phyloP scores from a whole-genome alignment of 2,797 vertebrate species.

The Pangasius sanitwongsei region DNA sequence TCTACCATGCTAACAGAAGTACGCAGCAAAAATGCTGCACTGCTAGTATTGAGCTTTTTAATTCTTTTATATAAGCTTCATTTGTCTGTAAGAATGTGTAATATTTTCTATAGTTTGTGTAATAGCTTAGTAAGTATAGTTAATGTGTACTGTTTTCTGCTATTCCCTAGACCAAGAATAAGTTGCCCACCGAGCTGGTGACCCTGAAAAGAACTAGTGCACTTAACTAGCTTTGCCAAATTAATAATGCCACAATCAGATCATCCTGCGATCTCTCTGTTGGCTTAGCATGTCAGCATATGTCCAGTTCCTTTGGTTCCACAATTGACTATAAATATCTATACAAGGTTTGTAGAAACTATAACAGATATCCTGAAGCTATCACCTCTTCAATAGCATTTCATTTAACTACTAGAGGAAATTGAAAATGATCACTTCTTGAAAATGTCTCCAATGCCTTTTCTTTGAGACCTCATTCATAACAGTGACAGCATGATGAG shows the following conservation, averaged over 20 bases:
- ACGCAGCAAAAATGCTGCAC: not conserved
- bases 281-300: not conserved
- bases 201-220: not conserved
- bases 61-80: not conserved
- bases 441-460: not conserved
- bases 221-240: not conserved
- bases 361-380: not conserved
- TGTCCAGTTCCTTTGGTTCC: not conserved
- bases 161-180: not conserved
- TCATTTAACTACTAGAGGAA: not conserved
- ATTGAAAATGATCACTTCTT: not conserved
- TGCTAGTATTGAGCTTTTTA: not conserved
- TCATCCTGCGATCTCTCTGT: too few relatives aligned
- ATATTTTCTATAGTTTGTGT: not conserved
- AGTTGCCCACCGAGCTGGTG: not conserved
- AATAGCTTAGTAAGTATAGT: too few relatives aligned
- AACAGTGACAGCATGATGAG: not conserved
- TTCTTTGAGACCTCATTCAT: slow-evolving; percentile 9
- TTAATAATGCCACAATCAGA: too few relatives aligned
- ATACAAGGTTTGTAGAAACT: not conserved
- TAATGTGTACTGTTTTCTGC: not conserved
- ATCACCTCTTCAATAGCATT: not conserved
- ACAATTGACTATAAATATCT: not conserved
- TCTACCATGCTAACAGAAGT: not conserved
- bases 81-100: not conserved